Conservation (phyloP, 2,797 vertebrate genomes). For the Myotis pilosus region DNA sequence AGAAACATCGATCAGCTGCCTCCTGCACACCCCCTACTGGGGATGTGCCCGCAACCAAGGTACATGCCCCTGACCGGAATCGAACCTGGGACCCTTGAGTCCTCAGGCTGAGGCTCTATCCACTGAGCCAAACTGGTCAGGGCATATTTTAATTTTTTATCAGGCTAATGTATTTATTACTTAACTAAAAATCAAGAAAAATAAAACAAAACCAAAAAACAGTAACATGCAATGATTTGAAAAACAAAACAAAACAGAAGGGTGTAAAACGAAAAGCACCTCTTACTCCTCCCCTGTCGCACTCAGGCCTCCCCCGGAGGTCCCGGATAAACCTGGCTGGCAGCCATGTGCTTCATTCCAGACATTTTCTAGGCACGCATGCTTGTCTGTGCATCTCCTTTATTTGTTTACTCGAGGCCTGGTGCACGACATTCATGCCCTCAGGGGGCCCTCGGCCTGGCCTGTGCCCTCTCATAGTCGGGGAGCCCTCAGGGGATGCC, state of each 20-base stretch:
- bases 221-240: background rate
- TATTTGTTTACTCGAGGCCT: background rate
- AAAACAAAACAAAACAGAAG: background rate
- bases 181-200: background rate
- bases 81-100: too few relatives aligned
- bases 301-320: accelerated
- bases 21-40: too few relatives aligned
- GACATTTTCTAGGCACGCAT: background rate
- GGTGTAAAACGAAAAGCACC: background rate
- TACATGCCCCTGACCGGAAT: too few relatives aligned
- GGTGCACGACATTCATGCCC: too few relatives aligned
- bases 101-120: too few relatives aligned
- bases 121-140: too few relatives aligned
- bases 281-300: background rate
- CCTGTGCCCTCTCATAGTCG: too few relatives aligned
- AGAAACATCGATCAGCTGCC: too few relatives aligned
- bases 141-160: background rate
- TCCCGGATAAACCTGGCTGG: background rate
- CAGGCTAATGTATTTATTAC: background rate
- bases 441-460: too few relatives aligned
- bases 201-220: background rate
- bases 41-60: too few relatives aligned
- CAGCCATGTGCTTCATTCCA: background rate
- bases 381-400: background rate
- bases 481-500: too few relatives aligned